phyloP scores from a whole-genome alignment of 2,888 invertebrate genomes.

The Chrysodeixis includens region DNA sequence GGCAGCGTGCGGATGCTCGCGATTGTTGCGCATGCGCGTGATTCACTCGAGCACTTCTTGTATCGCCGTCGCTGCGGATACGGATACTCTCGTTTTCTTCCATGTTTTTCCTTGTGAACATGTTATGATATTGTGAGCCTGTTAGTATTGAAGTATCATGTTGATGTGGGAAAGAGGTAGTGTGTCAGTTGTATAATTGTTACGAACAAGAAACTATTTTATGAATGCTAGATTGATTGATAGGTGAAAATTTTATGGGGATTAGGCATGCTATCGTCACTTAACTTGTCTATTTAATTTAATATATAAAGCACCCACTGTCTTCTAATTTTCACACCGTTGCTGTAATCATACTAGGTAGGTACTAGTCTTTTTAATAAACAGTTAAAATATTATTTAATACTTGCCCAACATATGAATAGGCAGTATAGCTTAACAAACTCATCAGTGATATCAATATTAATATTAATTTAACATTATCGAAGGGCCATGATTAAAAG shows the following conservation, averaged over 20 bases:
- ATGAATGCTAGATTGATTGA: background rate
- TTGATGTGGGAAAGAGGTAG: constrained; percentile 46
- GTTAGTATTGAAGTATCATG: constrained; percentile 31
- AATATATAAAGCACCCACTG: no score
- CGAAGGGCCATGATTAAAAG: background rate
- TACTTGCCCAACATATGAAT: no score
- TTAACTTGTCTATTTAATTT: no score
- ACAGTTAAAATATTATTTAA: no score
- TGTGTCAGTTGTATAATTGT: constrained; percentile 13
- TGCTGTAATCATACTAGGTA: no score
- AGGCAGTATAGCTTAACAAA: no score
- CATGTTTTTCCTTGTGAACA: constrained; percentile 39
- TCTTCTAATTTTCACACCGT: no score
- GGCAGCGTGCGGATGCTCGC: constrained; percentile 61
- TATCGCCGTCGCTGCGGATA: constrained; percentile 57
- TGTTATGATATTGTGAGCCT: constrained; percentile 47
- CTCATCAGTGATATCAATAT: no score
- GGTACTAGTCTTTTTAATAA: no score
- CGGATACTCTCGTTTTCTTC: constrained; percentile 63
- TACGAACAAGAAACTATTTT: background rate
- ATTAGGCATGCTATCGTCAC: no score
- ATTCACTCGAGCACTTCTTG: constrained; percentile 61
- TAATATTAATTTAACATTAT: no score
- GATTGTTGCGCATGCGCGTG: constrained; percentile 60
- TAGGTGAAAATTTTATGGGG: background rate